Conservation (phyloP, 2,888 invertebrate genomes). For the Sesia bembeciformis region DNA sequence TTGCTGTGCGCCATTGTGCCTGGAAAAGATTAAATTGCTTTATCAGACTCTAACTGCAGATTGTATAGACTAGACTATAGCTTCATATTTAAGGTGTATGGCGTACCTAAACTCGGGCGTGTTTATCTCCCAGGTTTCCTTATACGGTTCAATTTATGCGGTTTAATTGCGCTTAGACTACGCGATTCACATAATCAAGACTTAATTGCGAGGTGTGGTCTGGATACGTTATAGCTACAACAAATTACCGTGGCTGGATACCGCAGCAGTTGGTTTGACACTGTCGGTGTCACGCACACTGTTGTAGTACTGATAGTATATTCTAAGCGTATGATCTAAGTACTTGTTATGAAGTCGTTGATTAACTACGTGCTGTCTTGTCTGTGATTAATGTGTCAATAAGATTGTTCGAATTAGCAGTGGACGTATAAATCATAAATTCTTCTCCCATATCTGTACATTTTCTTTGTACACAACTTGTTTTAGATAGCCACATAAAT, state of each 20-base stretch:
- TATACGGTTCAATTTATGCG: slow-evolving; percentile 18
- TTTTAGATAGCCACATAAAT: too few species aligned
- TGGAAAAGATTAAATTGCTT: slow-evolving; percentile 1
- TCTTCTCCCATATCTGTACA: too few species aligned
- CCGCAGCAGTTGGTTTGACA: background rate
- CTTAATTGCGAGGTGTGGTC: slow-evolving; percentile 52
- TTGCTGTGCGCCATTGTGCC: slow-evolving; percentile 15
- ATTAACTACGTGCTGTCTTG: too few species aligned
- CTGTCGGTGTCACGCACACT: background rate
- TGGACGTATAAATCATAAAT: too few species aligned
- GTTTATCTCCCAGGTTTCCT: slow-evolving; percentile 25
- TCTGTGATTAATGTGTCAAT: too few species aligned
- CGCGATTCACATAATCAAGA: slow-evolving; percentile 38
- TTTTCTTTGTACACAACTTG: too few species aligned
- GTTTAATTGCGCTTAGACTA: slow-evolving; percentile 21
- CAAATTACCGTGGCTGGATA: slow-evolving; percentile 35
- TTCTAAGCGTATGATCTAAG: too few species aligned
- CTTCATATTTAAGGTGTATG: background rate
- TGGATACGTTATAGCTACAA: slow-evolving; percentile 31
- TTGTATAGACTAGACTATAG: background rate
- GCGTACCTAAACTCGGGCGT: slow-evolving; percentile 2
- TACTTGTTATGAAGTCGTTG: too few species aligned
- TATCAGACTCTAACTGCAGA: background rate
- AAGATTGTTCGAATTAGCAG: too few species aligned
- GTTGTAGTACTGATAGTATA: background rate